Evolutionary conservation across 2,113 vertebrate genomes (phyloP).

Genomic region (Anser cygnoides): DNA sequence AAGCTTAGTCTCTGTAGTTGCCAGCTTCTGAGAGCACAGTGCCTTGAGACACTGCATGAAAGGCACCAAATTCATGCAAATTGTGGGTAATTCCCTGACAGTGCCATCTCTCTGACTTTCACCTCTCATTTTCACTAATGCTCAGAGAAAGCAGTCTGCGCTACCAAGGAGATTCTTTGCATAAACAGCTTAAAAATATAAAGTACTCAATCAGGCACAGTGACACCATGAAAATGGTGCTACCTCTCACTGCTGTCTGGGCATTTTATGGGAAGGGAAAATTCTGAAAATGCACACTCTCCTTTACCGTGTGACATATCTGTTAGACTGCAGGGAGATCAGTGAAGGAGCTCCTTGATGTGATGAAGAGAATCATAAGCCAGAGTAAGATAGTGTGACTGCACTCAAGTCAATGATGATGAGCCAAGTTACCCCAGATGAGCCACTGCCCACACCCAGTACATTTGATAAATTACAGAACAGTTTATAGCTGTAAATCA

Average conservation of each 20-base stretch:
- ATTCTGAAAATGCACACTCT: background rate
- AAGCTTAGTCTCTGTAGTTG: slow-evolving; percentile 56
- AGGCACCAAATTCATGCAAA: slow-evolving; percentile 49
- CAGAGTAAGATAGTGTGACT: background rate
- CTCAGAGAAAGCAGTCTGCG: background rate
- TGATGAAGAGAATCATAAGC: background rate
- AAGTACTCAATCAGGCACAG: slow-evolving; percentile 1
- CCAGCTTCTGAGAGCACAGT: slow-evolving; percentile 47
- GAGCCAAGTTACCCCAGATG: background rate
- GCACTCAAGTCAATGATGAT: background rate
- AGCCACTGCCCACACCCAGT: background rate
- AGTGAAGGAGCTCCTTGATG: slow-evolving; percentile 10
- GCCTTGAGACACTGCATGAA: slow-evolving; percentile 53
- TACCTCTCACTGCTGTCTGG: background rate
- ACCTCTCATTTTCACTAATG: slow-evolving; percentile 30
- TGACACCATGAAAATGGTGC: background rate
- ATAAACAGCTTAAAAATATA: slow-evolving; percentile 34
- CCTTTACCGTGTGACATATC: slow-evolving; percentile 32
- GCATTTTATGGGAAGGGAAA: background rate
- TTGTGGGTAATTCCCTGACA: slow-evolving; percentile 28
- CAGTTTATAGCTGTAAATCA: background rate
- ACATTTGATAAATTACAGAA: background rate
- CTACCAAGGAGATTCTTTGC: slow-evolving; percentile 29
- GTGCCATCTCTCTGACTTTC: slow-evolving; percentile 45
- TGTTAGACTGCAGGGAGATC: slow-evolving; percentile 5